A percentile compares a stretch with the other conserved stretches of the same genome.
phyloP scores from a whole-genome alignment of 1,140 invertebrate genomes.

The Mercenaria mercenaria region DNA sequence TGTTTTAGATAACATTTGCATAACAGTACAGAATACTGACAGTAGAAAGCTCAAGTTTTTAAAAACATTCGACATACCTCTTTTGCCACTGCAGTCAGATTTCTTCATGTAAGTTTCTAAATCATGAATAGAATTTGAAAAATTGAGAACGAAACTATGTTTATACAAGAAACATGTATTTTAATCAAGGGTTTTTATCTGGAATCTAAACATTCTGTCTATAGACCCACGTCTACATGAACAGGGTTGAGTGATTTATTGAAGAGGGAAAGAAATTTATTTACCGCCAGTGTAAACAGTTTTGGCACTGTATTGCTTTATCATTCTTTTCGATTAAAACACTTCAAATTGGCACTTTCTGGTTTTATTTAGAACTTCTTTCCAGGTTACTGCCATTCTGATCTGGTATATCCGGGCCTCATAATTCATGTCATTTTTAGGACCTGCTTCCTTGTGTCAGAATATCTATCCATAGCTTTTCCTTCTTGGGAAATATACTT shows the following conservation, averaged over 20 bases:
- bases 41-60: no score
- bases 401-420: not conserved
- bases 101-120: conserved; percentile 17
- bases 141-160: not conserved
- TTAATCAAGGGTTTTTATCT: conserved; percentile 58
- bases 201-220: conserved; percentile 45
- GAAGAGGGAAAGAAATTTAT: conserved; percentile 16
- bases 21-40: no score
- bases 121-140: not conserved
- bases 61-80: no score
- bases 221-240: conserved; percentile 6
- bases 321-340: conserved; percentile 48
- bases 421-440: conserved; percentile 14
- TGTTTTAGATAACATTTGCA: no score
- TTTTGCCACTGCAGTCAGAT: not conserved
- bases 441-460: not conserved
- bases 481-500: no score
- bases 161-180: conserved; percentile 54
- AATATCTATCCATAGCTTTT: no score
- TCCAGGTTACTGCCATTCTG: not conserved
- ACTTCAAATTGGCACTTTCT: conserved; percentile 52
- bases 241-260: conserved; percentile 54
- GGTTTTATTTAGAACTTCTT: not conserved
- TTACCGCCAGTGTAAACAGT: conserved; percentile 53
- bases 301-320: conserved; percentile 49